Base-by-base conservation (phyloP, 1,140 invertebrate species). In the Trichonephila clavipes region DNA sequence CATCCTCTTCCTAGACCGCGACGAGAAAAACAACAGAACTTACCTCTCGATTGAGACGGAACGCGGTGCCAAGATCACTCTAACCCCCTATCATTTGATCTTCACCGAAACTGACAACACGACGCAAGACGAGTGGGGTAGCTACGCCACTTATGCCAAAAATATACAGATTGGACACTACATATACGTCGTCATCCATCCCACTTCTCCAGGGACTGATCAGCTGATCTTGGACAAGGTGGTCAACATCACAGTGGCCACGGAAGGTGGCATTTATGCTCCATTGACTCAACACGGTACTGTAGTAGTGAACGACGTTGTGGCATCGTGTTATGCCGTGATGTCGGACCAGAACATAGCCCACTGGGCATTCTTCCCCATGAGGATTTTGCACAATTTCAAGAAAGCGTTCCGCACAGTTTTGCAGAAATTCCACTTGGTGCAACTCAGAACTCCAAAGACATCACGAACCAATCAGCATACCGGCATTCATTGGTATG, bases 281-380 rank as follows among this genome's bases (percentile, higher is more conserved):
- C 99, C 99, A 0, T 96, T 99, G 19, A 99, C 99, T 0, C 95
- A 95, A 24, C 97, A 97, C 16, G 99, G 99, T 1, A 99, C 97
- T 44, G 96, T 99, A 18, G 96, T 99, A 44, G 98, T 99, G 1
- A 97, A 99, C 95, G 97, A 97, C 94, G 97, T 99, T 6, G 96
- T 98, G 1, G 98, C 98, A 2, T 99, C 99, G 0, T 99, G 99
- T 95, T 99, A 99, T 96, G 99, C 99, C 0, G 96, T 98, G 16
- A 96, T 99, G 21, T 97, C 98, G 95, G 98, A 97, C 96, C 98
- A 99, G 95, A 95, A 96, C 14, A 94, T 99, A 83, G 98, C 98
- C 8, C 99, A 99, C 95, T 97, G 96, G 95, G 97, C 97, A 1
- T 98, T 99, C 95, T 96, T 97, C 8, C 98, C 99, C 0, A 96